Evolutionary conservation across 2,113 vertebrate species (phyloP).

Genomic region (Mobula birostris): DNA sequence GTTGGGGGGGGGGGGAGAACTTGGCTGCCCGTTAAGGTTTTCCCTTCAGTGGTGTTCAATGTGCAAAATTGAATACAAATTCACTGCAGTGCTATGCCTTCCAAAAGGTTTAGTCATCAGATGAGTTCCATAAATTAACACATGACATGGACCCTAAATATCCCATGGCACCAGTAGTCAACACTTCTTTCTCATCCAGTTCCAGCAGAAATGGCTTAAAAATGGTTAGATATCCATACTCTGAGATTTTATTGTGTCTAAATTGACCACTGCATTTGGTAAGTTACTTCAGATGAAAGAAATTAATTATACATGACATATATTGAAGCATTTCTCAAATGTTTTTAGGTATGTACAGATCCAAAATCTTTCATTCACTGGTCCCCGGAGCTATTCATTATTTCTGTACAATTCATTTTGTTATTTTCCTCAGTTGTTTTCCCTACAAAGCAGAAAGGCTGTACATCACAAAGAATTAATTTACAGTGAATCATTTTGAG

Average conservation of each 20-base stretch:
- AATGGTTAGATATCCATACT: conserved; percentile 1
- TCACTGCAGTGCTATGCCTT: background rate
- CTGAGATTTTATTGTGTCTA: background rate
- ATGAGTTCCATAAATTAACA: background rate
- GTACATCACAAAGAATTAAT: conserved; percentile 7
- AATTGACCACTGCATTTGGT: background rate
- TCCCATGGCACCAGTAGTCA: background rate
- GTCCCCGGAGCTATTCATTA: background rate
- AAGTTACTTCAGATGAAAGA: background rate
- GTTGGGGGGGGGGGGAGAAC: too few relatives aligned
- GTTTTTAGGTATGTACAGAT: background rate
- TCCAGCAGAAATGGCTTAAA: background rate
- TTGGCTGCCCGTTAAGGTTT: too few relatives aligned
- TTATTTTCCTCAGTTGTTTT: background rate
- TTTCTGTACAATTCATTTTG: background rate
- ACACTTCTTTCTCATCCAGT: background rate
- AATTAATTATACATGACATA: background rate
- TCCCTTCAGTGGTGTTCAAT: background rate
- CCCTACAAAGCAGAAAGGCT: background rate
- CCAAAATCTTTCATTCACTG: background rate
- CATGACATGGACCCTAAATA: background rate
- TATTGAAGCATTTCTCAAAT: background rate
- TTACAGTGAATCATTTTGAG: background rate
- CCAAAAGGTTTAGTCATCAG: background rate
- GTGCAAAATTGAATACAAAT: background rate